phyloP scores from a whole-genome alignment of 2,797 vertebrate species.

The Phataginus tricuspis region DNA sequence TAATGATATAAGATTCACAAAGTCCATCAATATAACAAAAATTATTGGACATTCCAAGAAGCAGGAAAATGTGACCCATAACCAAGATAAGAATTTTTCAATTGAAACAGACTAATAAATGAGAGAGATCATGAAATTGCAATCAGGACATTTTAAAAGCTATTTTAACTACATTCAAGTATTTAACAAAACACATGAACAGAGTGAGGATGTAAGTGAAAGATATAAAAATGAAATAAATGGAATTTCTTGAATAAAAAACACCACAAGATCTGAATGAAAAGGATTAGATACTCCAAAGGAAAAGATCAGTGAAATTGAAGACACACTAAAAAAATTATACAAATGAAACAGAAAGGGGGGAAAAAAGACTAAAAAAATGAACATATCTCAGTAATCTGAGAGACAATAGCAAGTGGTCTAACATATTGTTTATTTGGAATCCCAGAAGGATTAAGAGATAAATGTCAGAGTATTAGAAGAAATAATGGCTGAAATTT shows the following conservation, averaged over 20 bases:
- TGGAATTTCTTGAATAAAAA: neutral
- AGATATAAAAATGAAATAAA: neutral
- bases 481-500: neutral
- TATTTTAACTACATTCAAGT: neutral
- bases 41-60: neutral
- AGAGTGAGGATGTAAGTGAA: neutral
- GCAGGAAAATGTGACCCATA: neutral
- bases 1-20: neutral
- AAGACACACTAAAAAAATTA: neutral
- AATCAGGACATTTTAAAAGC: neutral
- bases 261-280: neutral
- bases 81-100: neutral
- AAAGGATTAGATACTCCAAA: neutral
- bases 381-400: neutral
- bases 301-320: neutral
- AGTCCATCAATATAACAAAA: neutral
- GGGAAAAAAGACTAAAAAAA: neutral
- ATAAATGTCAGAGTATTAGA: neutral
- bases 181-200: neutral
- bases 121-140: neutral
- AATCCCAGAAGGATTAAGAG: neutral
- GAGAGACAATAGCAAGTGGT: neutral
- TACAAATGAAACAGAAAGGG: neutral
- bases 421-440: neutral
- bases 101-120: neutral